Evolutionary conservation across 23 tunicate species (phyloP).

Genomic region (Styela clava): DNA sequence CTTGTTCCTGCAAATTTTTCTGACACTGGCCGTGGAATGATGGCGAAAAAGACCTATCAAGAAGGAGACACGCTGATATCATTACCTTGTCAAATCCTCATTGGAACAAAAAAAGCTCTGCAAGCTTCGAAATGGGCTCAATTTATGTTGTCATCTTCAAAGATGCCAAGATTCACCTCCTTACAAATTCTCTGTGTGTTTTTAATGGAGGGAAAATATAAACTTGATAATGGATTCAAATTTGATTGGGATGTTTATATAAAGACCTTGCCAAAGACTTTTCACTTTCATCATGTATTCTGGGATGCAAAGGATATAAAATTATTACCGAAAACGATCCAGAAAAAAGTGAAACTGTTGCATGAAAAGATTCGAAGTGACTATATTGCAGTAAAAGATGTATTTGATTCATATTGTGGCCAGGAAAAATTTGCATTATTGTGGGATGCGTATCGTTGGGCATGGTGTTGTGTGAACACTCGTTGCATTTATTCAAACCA

Average conservation of each 20-base stretch:
- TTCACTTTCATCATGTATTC: slow-evolving; percentile 44
- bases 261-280: slow-evolving; percentile 29
- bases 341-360: background rate
- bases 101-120: slow-evolving; percentile 13
- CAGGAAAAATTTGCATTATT: slow-evolving; percentile 10
- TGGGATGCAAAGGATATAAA: slow-evolving; percentile 27
- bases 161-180: background rate
- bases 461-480: slow-evolving; percentile 86
- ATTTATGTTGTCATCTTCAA: background rate
- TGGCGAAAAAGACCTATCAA: background rate
- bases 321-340: slow-evolving; percentile 21
- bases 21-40: slow-evolving; percentile 23
- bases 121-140: background rate
- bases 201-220: background rate
- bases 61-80: slow-evolving; percentile 5
- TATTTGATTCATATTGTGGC: background rate
- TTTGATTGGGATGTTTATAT: slow-evolving; percentile 42
- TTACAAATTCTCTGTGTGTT: slow-evolving; percentile 10
- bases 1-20: background rate
- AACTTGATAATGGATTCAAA: background rate
- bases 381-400: slow-evolving; percentile 6
- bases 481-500: slow-evolving; percentile 42
- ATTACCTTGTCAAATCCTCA: background rate
- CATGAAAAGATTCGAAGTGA: slow-evolving; percentile 11
- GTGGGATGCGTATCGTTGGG: slow-evolving; percentile 59